Evolutionary conservation across 2,113 vertebrate species (phyloP), one percentile per base, ranked within the genome.

Genomic region (Herpetotheres cachinnans): DNA sequence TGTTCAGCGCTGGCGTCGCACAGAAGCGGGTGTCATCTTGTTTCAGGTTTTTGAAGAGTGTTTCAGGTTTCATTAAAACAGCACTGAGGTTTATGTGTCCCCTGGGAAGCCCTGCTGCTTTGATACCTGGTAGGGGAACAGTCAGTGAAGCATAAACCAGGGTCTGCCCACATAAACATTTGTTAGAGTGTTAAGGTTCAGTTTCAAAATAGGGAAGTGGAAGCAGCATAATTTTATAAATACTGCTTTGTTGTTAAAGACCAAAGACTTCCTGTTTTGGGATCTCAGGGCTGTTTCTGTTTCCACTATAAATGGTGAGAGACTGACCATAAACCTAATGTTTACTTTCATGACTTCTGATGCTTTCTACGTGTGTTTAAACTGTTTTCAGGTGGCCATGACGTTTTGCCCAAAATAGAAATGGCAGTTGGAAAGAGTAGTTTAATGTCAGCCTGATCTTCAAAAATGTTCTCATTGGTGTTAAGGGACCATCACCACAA

Each of bases 181-280:
- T 29, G 19, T 69, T 47, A 11, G 38, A 61, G 56, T 15, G 26
- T 55, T 52, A n/a, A 32, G 25, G 82, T 54, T 91, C 36, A 20
- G 42, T 78, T 89, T 93, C 90, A 89, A 80, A 92, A 88, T 2
- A 91, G 72, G 90, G 73, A 92, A 92, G 62, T 49, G 82, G 89
- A 56, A 95, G 49, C 79, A 72, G 46, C 18, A 0, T 56, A 12
- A 30, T 65, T 92, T 86, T 36, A 47, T 91, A 89, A 95, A 92
- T 40, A 65, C 42, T 30, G 40, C 71, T 90, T 91, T 92, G 88
- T 88, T 80, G 46, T 55, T 40, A 3, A n/a, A 91, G 86, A 93
- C 54, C 89, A 90, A 91, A 96, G 91, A 69, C n/a, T 94, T 97
- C 89, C 89, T 95, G 76, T 88, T 88, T 69, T 6, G 83, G 61